Conservation (phyloP, 2,888 invertebrate species). For the Synergus gifuensis region DNA sequence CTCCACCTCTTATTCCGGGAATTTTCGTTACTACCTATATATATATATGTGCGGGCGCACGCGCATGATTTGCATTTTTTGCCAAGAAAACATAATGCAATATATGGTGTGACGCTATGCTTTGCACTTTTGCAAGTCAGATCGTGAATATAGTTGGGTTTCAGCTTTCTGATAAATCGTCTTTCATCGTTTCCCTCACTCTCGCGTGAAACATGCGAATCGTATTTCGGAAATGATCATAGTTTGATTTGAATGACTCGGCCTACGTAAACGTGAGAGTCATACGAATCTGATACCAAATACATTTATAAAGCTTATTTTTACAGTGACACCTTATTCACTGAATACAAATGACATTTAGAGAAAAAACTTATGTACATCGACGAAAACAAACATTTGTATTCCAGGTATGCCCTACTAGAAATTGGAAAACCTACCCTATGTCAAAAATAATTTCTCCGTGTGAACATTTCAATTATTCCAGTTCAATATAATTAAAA, state of each 20-base stretch:
- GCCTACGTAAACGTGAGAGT: slow-evolving; percentile 5
- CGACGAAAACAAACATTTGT: too few species aligned
- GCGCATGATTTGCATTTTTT: slow-evolving; percentile 30
- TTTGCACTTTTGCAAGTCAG: slow-evolving; percentile 33
- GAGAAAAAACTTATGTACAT: not conserved
- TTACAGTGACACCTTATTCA: slow-evolving; percentile 2
- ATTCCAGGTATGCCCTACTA: too few species aligned
- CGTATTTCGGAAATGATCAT: slow-evolving; percentile 27
- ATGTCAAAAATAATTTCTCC: too few species aligned
- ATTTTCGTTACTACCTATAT: not conserved
- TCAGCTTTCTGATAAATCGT: slow-evolving; percentile 31
- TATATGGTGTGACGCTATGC: slow-evolving; percentile 11
- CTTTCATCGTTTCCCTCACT: slow-evolving; percentile 16
- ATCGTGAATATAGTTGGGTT: slow-evolving; percentile 28
- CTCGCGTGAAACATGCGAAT: slow-evolving; percentile 12
- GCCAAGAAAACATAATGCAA: slow-evolving; percentile 26
- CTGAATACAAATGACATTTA: not conserved
- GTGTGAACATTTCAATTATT: too few species aligned
- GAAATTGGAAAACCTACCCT: too few species aligned
- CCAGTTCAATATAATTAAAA: too few species aligned
- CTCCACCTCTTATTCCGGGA: not conserved
- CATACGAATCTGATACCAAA: slow-evolving; percentile 2
- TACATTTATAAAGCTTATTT: slow-evolving; percentile 21
- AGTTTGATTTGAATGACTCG: slow-evolving; percentile 15
- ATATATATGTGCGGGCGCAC: not conserved